Percentiles rank a stretch among this genome's conserved stretches.
Evolutionary conservation across 1,140 invertebrate genomes (phyloP).

Genomic region (Gonatopus flavifemur): DNA sequence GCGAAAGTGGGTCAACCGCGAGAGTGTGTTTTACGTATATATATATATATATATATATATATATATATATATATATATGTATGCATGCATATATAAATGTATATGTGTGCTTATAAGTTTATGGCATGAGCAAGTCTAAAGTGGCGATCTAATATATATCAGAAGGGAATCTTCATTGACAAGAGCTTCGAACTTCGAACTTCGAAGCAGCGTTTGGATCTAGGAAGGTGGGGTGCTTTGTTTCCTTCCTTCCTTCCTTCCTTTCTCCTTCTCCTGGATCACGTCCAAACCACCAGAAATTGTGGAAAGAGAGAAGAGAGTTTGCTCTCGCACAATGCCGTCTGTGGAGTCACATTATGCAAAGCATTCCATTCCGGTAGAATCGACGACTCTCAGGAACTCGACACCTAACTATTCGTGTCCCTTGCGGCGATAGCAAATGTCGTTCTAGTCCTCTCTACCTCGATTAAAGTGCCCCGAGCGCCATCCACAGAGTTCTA

Average conservation of each 20-base stretch:
- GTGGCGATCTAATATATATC: too few relatives aligned
- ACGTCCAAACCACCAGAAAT: constrained; percentile 43
- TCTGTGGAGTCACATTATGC: constrained; percentile 47
- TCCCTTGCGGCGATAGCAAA: constrained; percentile 21
- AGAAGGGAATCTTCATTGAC: too few relatives aligned
- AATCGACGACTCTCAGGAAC: constrained; percentile 40
- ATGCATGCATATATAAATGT: constrained; percentile 9
- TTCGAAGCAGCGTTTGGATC: too few relatives aligned
- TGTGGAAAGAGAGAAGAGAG: too few relatives aligned
- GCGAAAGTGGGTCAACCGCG: constrained; percentile 10
- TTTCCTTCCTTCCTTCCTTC: background rate
- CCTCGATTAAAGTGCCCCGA: too few relatives aligned
- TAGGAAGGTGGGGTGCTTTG: too few relatives aligned
- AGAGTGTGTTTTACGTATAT: constrained; percentile 5
- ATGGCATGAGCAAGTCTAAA: background rate
- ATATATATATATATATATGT: constrained; percentile 12
- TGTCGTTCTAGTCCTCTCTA: too few relatives aligned
- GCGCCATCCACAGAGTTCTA: too few relatives aligned
- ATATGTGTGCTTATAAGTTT: too few relatives aligned
- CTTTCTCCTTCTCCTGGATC: constrained; percentile 26
- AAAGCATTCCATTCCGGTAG: constrained; percentile 48
- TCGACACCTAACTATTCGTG: constrained; percentile 47
- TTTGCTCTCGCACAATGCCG: constrained; percentile 37
- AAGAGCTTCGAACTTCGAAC: too few relatives aligned
- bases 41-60: constrained; percentile 4